Evolutionary conservation across 2,888 invertebrate genomes (phyloP), one percentile per base, ranked within the genome.

Genomic region (Diabrotica balteata): DNA sequence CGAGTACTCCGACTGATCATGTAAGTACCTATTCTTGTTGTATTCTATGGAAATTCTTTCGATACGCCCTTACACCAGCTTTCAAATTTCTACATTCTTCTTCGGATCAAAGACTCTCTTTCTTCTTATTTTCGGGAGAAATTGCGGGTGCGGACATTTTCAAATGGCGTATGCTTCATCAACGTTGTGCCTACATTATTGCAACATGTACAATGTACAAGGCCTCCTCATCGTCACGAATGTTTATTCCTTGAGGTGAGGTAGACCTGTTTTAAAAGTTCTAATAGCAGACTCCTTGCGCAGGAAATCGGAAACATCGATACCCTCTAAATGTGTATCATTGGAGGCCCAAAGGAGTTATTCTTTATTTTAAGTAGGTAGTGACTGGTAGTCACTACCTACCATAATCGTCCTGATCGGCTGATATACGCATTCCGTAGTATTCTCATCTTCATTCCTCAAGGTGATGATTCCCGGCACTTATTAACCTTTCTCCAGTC

Each of bases 81-180:
- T 99, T 98, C 85, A 99, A 99, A 83, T 96, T 95, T 65, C 94
- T 89, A 84, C 97, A 97, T 82, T 99, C 98, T 80, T 97, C 97
- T 82, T 98, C 97, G 2, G 97, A 96, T 97, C 98, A 98, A 10
- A 73, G 67, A 22, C 74, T 70, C 4, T 94, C 87, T 78, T 93
- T 94, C 87, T 92, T 90, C 0, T 91, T 90, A 77, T 93, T 93
- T 1, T 71, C 59, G 11, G 90, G 87, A 32, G 32, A 4, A 17
- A 89, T 88, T 10, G 88, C 86, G 6, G 87, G 81, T 8, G 82
- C 79, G 43, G 75, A 77, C 75, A 78, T 77, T 65, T 77, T 71
- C 66, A 92, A 89, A 62, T 96, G 87, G 68, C 96, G 85, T 63
- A 97, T 0, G 97, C 97, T 85, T 97, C 97, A 68, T 97, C 97